phyloP scores from a whole-genome alignment of 2,797 vertebrate species.

The Tinamus major region DNA sequence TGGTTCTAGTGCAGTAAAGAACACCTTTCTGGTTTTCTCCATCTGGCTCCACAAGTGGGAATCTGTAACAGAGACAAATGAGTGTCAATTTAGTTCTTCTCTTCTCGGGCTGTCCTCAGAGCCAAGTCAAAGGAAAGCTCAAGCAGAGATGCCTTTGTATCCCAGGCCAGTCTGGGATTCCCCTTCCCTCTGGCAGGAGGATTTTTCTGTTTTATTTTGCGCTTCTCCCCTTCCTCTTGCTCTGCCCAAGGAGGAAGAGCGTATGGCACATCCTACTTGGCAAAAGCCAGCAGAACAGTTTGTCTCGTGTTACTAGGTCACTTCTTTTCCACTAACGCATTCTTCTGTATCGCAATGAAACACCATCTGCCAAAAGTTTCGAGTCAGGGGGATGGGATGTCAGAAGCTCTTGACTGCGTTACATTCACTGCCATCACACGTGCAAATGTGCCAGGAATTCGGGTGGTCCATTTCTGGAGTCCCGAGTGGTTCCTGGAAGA shows the following conservation, averaged over 20 bases:
- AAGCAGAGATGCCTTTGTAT: neutral
- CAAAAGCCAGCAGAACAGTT: neutral
- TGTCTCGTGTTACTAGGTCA: neutral
- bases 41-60: neutral
- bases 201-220: neutral
- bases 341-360: neutral
- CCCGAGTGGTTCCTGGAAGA: neutral
- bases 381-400: neutral
- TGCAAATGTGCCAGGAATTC: neutral
- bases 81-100: neutral
- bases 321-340: neutral
- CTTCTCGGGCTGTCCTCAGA: neutral
- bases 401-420: neutral
- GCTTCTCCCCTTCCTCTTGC: neutral
- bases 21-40: neutral
- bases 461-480: conserved; percentile 6
- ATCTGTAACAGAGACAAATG: neutral
- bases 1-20: neutral
- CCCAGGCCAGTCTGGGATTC: neutral
- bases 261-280: neutral
- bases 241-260: neutral
- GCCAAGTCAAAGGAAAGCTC: neutral
- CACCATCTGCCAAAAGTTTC: neutral
- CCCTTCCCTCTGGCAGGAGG: neutral
- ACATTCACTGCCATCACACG: neutral